These are phyloP conservation scores for Anolis apletophallus DNA, from an alignment of 2,797 vertebrate genomes.

Conservation along the genomic window DNA sequence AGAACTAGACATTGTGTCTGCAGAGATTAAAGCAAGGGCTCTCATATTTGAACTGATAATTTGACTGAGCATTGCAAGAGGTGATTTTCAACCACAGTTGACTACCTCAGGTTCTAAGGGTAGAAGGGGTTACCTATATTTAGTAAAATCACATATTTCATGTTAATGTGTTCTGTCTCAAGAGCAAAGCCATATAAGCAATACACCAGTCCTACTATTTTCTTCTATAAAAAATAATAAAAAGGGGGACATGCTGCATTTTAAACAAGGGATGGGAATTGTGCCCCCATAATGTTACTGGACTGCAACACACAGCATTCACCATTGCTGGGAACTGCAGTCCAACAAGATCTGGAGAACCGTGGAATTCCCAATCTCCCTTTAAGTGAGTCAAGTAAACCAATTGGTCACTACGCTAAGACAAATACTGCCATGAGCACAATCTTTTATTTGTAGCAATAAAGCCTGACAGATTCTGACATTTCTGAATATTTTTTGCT, in stretches of 20 bases:
- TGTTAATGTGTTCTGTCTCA: neutral
- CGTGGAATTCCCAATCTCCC: too few species aligned
- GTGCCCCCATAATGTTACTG: too few species aligned
- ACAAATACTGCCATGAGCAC: neutral
- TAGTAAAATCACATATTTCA: constrained; percentile 4
- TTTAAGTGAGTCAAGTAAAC: too few species aligned
- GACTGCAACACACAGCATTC: too few species aligned
- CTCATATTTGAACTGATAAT: neutral
- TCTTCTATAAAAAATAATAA: neutral
- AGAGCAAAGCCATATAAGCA: neutral
- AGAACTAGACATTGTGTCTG: constrained; percentile 38
- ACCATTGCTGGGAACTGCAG: too few species aligned
- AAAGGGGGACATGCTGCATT: neutral
- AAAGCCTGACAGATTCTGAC: constrained; percentile 11
- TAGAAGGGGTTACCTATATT: neutral
- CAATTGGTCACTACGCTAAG: neutral
- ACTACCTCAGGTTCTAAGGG: neutral
- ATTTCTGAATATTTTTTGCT: neutral
- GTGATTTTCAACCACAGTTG: constrained; percentile 1
- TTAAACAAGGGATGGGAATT: neutral
- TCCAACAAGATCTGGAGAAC: too few species aligned
- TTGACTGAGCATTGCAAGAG: neutral
- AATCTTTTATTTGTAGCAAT: accelerated
- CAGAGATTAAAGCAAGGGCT: neutral
- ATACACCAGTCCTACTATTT: neutral